Base-by-base conservation (phyloP, 2,113 vertebrate species). In the Rhea americana region DNA sequence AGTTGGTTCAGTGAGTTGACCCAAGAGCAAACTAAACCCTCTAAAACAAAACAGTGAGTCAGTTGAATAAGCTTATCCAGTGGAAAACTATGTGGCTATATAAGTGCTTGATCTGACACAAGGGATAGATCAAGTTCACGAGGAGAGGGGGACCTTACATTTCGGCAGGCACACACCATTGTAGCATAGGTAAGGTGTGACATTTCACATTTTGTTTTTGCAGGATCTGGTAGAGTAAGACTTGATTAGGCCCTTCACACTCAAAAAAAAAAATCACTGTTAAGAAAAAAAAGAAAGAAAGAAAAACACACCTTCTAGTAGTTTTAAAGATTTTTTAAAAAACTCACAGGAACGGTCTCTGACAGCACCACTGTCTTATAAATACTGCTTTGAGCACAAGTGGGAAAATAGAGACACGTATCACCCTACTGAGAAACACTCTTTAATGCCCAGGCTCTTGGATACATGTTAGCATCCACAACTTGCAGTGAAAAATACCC, bases 31-130 rank as follows among this genome's bases (percentile, higher is more conserved):
- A 82, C 19, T 35, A 76, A 94, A 72, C 9, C 32, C 74, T 78
- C 48, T 47, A 71, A 81, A 91, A 87, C 71, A 92, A 78, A 94
- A 89, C 68, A 82, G 55, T 45, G 61, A 74, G 45, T 82, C 67
- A 85, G 79, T 43, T 71, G 59, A 91, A 77, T 81, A 74, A 83
- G 82, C n/a, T 83, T 87, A 80, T 50, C 63, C 55, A 90, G 72
- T 51, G 68, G 72, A 91, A 95, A 93, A 80, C 55, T 93, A 77
- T 8, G 21, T 39, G n/a, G 76, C 75, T 91, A 37, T 41, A 80
- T n/a, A 88, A 74, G 58, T 80, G 79, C 75, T 77, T 41, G 76
- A 93, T 77, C 24, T 59, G 30, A 88, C 68, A 63, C 2, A 2
- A 87, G 13, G 41, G 18, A 74, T 0, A 50, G 15, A 91, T 82